Evolutionary conservation across 2,113 vertebrate species (phyloP).

Genomic region (Podilymbus podiceps): DNA sequence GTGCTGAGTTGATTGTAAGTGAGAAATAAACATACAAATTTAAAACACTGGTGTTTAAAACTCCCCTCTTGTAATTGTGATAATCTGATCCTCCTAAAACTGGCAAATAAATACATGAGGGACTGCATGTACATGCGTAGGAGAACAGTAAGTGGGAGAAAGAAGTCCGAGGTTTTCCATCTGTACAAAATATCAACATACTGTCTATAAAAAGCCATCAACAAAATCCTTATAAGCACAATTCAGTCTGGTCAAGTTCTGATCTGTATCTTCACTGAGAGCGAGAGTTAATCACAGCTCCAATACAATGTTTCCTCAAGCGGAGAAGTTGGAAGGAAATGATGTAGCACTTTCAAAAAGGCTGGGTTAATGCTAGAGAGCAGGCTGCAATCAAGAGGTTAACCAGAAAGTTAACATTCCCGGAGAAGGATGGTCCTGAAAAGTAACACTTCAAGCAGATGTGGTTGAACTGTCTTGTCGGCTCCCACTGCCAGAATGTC

Average conservation of each 20-base stretch:
- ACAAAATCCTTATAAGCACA: neutral
- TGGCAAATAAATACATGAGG: neutral
- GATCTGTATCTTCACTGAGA: neutral
- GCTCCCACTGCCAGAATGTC: neutral
- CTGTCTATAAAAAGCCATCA: neutral
- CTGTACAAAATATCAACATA: conserved; percentile 13
- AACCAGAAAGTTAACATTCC: neutral
- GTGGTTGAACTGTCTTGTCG: neutral
- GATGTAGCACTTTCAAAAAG: neutral
- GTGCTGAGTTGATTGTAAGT: neutral
- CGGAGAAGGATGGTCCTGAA: neutral
- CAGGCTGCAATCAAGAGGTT: neutral
- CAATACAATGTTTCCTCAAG: neutral
- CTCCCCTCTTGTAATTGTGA: neutral
- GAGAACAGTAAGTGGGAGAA: conserved; percentile 21
- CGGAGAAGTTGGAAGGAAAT: neutral
- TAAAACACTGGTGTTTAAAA: neutral
- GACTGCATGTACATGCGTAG: neutral
- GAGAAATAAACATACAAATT: neutral
- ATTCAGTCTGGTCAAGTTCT: neutral
- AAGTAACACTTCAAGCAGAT: neutral
- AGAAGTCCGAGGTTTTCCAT: conserved; percentile 20
- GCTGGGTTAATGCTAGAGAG: neutral
- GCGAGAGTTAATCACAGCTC: neutral
- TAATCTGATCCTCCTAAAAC: neutral